Conservation (phyloP, 2,113 vertebrate species). For the Solea solea region DNA sequence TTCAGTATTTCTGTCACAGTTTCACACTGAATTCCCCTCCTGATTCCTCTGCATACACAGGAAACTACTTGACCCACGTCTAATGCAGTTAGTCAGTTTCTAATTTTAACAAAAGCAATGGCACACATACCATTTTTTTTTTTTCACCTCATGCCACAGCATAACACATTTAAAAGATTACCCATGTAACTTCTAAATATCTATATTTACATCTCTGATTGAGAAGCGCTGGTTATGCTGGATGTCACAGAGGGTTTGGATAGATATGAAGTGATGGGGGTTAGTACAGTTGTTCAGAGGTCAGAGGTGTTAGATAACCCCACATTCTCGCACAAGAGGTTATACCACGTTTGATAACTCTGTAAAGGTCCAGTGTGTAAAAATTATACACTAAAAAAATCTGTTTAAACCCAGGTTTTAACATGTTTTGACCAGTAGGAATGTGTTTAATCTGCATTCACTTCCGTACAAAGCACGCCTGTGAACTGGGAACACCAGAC, state of each 20-base stretch:
- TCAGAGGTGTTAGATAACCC: constrained; percentile 54
- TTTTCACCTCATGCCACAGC: constrained; percentile 71
- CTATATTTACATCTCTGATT: constrained; percentile 65
- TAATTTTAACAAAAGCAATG: constrained; percentile 36
- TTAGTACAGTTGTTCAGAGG: constrained; percentile 54
- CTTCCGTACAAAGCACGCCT: too few species aligned
- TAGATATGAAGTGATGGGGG: constrained; percentile 37
- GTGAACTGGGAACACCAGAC: too few species aligned
- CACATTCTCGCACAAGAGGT: constrained; percentile 25
- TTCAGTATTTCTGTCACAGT: constrained; percentile 68
- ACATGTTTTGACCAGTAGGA: too few species aligned
- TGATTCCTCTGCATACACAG: constrained; percentile 41
- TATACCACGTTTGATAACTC: constrained; percentile 34
- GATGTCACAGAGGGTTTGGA: constrained; percentile 40
- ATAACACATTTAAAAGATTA: constrained; percentile 56
- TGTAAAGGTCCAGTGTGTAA: constrained; percentile 9
- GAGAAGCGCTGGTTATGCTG: constrained; percentile 44
- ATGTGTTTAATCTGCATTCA: too few species aligned
- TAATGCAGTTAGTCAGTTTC: constrained; percentile 40
- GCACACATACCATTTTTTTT: constrained; percentile 51
- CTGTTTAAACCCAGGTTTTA: too few species aligned
- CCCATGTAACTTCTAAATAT: constrained; percentile 60
- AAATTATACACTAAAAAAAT: too few species aligned
- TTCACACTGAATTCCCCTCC: constrained; percentile 44
- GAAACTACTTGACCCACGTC: constrained; percentile 40